Base-by-base conservation (phyloP, 2,888 invertebrate genomes). In the Hyposoter didymator region DNA sequence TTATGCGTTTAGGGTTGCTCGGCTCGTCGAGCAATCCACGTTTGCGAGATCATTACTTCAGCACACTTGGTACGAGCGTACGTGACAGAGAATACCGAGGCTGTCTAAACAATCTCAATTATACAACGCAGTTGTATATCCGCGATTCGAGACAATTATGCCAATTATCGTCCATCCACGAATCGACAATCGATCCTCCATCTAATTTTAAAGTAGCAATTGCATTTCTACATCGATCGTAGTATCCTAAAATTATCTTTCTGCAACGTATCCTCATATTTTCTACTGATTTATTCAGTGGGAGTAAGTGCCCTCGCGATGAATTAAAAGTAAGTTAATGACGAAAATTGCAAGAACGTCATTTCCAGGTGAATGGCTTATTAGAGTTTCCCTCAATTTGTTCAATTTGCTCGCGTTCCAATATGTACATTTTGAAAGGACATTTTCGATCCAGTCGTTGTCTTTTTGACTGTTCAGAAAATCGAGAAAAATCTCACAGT, bases 51-150 rank as follows among this genome's bases (percentile, higher is more conserved):
- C 62, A 78, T 83, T 83, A 80, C 76, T 81, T 83, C 67, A 59
- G 52, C 55, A 43, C 62, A 79, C 73, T 72, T 79, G 28, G 62
- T 80, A 75, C 67, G 72, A n/a, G 47, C 35, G 28, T 67, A 62
- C 47, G 62, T 64, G 2, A 45, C n/a, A 49, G 2, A 28, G 79
- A 49, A 75, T 45, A 28, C 43, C 6, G 28, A 43, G 74, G 49
- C 59, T 74, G 80, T 78, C 83, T 67, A 73, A 85, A 85, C 85
- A 80, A 80, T 80, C 67, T 45, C 52, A 83, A 85, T 83, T 83
- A 76, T 64, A 76, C 73, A n/a, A 47, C 35, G 17, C 3, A 55
- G 67, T 74, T 64, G 28, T 72, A 80, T 59, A 35, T 67, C 43
- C 66, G 43, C 39, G 69, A 17, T 72, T 59, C 59, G 28, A 35